phyloP scores from a whole-genome alignment of 2,888 invertebrate genomes.

The Hydropsyche betteni region DNA sequence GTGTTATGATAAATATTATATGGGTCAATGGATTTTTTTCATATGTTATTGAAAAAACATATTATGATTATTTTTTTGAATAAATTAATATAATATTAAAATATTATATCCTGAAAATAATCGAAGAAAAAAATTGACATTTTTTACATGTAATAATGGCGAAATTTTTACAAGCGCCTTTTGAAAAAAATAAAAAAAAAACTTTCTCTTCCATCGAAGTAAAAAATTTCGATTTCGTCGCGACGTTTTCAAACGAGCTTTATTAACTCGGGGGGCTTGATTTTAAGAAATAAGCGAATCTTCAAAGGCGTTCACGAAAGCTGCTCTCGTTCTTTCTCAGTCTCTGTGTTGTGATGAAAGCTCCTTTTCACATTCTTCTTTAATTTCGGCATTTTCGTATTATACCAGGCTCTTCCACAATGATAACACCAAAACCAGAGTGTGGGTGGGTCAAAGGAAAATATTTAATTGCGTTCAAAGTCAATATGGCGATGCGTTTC shows the following conservation, averaged over 20 bases:
- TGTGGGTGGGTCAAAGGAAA: slow-evolving; percentile 1
- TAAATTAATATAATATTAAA: no score
- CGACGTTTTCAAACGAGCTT: slow-evolving; percentile 1
- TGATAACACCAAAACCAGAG: slow-evolving; percentile 1
- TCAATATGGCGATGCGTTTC: slow-evolving; percentile 12
- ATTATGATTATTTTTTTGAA: no score
- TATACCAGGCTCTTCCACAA: neutral
- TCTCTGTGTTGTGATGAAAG: neutral
- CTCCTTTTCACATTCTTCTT: slow-evolving; percentile 22
- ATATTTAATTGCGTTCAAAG: slow-evolving; percentile 24
- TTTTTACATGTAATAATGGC: no score
- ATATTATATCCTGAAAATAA: no score
- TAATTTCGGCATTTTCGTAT: neutral
- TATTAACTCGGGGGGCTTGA: slow-evolving; percentile 4
- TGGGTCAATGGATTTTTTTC: no score
- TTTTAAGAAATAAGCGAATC: slow-evolving; percentile 3
- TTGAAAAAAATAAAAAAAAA: no score
- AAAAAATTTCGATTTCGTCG: no score
- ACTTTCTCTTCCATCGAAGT: no score
- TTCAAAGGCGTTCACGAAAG: slow-evolving; percentile 13
- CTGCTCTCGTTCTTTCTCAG: neutral
- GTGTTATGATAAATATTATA: no score
- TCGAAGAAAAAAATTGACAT: no score
- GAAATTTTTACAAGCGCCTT: no score
- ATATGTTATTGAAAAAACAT: no score